Conservation (phyloP, 1,140 invertebrate species). For the Magallana ariakensis region DNA sequence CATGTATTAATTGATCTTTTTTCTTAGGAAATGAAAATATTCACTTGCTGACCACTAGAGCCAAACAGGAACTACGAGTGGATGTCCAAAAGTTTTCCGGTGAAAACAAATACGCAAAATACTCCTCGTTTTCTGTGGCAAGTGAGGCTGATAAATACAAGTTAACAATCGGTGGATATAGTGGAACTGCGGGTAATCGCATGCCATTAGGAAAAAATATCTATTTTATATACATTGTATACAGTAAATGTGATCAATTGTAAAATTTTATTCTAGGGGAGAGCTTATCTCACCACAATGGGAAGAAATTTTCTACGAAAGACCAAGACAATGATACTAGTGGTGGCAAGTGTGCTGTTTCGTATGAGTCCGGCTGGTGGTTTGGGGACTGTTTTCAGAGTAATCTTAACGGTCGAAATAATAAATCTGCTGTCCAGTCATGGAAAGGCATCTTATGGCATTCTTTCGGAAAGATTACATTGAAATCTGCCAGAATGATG, state of each 20-base stretch:
- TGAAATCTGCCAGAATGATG: neutral
- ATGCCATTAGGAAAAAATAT: no score
- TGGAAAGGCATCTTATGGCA: neutral
- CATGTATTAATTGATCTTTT: neutral
- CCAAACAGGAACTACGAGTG: constrained; percentile 46
- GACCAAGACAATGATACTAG: constrained; percentile 24
- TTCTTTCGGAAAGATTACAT: neutral
- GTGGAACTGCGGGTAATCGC: constrained; percentile 45
- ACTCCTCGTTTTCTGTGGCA: constrained; percentile 46
- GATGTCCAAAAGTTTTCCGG: constrained; percentile 54
- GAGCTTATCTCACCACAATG: constrained; percentile 16
- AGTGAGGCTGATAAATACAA: constrained; percentile 36
- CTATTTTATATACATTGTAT: no score
- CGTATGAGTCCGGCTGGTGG: neutral
- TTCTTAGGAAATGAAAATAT: constrained; percentile 52
- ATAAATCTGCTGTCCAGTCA: neutral
- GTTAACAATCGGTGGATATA: constrained; percentile 45
- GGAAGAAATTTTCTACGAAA: constrained; percentile 17
- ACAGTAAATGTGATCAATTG: no score
- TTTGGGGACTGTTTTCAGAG: neutral
- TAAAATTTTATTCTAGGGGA: neutral
- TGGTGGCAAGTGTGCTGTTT: neutral
- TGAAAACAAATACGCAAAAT: constrained; percentile 45
- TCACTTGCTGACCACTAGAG: constrained; percentile 5
- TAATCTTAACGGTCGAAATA: constrained; percentile 18